Conservation (phyloP, 2,113 vertebrate species). For the Eretmochelys imbricata region DNA sequence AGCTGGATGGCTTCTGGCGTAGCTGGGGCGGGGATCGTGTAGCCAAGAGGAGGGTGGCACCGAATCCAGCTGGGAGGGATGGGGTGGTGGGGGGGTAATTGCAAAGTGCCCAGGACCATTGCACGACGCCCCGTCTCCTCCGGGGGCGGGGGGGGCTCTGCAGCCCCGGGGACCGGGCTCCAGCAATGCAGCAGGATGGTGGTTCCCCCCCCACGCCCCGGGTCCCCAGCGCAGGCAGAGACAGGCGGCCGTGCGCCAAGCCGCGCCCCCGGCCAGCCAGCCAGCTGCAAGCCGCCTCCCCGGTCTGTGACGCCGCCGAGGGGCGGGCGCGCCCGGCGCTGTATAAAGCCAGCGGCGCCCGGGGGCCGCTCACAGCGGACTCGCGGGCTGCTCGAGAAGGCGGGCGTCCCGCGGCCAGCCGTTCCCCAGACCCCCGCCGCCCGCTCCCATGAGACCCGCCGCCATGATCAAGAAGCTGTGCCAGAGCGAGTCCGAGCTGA, state of each 20-base stretch:
- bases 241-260: neutral
- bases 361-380: neutral
- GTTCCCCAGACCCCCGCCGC: neutral
- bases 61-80: too few relatives aligned
- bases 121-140: too few relatives aligned
- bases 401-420: neutral
- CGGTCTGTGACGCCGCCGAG: constrained; percentile 65
- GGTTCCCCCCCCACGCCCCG: neutral
- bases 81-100: too few relatives aligned
- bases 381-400: neutral
- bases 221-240: neutral
- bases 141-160: too few relatives aligned
- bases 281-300: constrained; percentile 20
- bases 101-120: too few relatives aligned
- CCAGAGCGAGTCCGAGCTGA: constrained; percentile 88
- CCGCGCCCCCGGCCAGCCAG: neutral
- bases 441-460: constrained; percentile 78
- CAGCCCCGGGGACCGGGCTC: too few relatives aligned
- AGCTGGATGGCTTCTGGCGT: too few relatives aligned
- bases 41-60: too few relatives aligned
- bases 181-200: neutral
- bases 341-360: constrained; percentile 56
- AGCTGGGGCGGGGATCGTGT: too few relatives aligned
- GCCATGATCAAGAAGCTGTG: constrained; percentile 97
- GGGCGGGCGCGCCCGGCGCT: constrained; percentile 59